phyloP scores from a whole-genome alignment of 1,140 invertebrate species.

The Drosophila arawakana region DNA sequence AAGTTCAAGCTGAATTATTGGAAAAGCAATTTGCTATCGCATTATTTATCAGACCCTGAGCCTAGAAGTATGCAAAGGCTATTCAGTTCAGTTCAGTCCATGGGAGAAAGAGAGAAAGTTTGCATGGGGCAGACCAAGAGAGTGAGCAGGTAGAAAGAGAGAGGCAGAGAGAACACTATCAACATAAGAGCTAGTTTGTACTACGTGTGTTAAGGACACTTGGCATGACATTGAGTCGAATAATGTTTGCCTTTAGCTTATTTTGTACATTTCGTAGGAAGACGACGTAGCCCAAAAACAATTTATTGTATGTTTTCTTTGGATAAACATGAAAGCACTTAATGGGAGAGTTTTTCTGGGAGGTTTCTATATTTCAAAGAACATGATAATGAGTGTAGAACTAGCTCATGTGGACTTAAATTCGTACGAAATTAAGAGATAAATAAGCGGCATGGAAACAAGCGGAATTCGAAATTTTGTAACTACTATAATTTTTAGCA shows the following conservation, averaged over 20 bases:
- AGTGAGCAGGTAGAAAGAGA: not conserved
- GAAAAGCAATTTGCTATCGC: conserved; percentile 50
- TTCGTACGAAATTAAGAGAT: too few species aligned
- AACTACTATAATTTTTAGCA: too few species aligned
- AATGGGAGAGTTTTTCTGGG: not conserved
- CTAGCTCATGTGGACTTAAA: not conserved
- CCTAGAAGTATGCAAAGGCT: conserved; percentile 44
- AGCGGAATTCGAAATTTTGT: too few species aligned
- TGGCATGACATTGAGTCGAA: conserved; percentile 34
- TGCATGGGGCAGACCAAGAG: not conserved
- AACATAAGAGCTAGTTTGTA: conserved; percentile 13
- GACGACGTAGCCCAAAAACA: conserved; percentile 4
- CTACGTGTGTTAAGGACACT: conserved; percentile 31
- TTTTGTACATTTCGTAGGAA: conserved; percentile 1
- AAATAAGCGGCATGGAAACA: too few species aligned
- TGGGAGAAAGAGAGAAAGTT: not conserved
- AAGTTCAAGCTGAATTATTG: conserved; percentile 47
- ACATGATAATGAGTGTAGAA: conserved; percentile 16
- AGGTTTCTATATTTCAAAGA: not conserved
- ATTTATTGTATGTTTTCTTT: conserved; percentile 14
- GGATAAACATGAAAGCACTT: conserved; percentile 20
- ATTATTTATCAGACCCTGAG: conserved; percentile 35
- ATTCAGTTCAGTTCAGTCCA: conserved; percentile 15
- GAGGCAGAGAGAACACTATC: not conserved
- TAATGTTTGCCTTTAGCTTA: conserved; percentile 4